Evolutionary conservation across 2,797 vertebrate genomes (phyloP), one percentile per base, ranked within the genome.

Genomic region (Ptychobarbus kaznakovi): DNA sequence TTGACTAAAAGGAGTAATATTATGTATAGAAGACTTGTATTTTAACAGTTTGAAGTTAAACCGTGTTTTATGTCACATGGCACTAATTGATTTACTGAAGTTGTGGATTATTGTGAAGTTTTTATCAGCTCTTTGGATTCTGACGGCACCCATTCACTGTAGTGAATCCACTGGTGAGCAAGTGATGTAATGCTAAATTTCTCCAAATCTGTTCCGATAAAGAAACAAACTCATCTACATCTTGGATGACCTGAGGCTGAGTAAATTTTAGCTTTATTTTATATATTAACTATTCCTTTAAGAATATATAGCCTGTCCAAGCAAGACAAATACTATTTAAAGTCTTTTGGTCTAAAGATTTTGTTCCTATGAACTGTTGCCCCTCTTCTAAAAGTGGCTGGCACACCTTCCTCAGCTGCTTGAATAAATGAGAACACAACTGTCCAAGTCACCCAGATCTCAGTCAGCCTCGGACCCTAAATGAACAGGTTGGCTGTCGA

Each of bases 361-460:
- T 51, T 22, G 11, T 20, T 28, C 20, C 25, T 80, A 46, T 61
- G 81, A 82, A 66, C 66, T 86, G 40, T 63, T 80, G 58, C 10
- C 32, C 22, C 9, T 86, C 35, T 44, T 74, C 66, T 80, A 79
- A 72, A 80, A 68, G 49, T 58, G 35, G 46, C 40, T 74, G 44
- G 28, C 15, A 78, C 32, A 49, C 61, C 76, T 58, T 61, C 10
- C 46, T 80, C 49, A 72, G 70, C 77, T 83, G 83, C 74, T 76
- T 78, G 51, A 49, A 56, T 80, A 73, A 80, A 82, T 63, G 78
- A 65, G n/a, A 35, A 63, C 68, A 75, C 46, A 80, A 49, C 77
- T 68, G 28, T 80, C 66, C 75, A 68, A 85, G 83, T 66, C 80
- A 86, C 86, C 86, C 68, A 70, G 46, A 81, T 81, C 76, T 82